A percentile compares a stretch with the other conserved stretches of the same genome.
These are phyloP conservation scores for Ostrea edulis DNA, from an alignment of 1,140 invertebrate genomes.

Conservation along the genomic window DNA sequence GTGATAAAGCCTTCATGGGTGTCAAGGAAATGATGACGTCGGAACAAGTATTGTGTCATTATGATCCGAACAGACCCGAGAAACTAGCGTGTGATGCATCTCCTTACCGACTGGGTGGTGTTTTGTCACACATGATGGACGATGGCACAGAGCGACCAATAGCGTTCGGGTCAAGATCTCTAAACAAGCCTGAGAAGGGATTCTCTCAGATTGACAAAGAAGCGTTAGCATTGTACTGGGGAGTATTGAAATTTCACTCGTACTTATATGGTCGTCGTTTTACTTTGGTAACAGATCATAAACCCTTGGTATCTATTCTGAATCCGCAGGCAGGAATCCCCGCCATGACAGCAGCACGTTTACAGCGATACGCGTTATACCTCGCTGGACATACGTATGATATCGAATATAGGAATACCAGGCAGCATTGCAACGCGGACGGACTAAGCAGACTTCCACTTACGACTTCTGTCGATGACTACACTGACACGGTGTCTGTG, in stretches of 20 bases:
- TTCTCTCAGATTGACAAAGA: slow-evolving; percentile 81
- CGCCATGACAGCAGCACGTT: too few species aligned
- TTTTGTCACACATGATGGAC: slow-evolving; percentile 78
- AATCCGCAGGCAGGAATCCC: too few species aligned
- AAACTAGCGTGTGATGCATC: slow-evolving; percentile 79
- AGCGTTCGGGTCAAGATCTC: slow-evolving; percentile 75
- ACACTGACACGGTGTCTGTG: too few species aligned
- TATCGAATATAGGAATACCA: slow-evolving; percentile 74
- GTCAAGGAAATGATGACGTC: too few species aligned
- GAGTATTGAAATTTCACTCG: slow-evolving; percentile 80
- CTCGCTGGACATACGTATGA: slow-evolving; percentile 71
- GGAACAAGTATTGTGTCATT: too few species aligned
- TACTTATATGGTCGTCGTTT: too few species aligned
- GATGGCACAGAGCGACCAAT: too few species aligned
- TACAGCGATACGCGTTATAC: slow-evolving; percentile 79
- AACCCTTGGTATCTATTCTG: too few species aligned
- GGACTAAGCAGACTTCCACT: too few species aligned
- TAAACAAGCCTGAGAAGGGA: slow-evolving; percentile 74
- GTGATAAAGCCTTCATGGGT: too few species aligned
- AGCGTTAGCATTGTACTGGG: slow-evolving; percentile 79
- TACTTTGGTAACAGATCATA: too few species aligned
- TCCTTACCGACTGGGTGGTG: slow-evolving; percentile 79
- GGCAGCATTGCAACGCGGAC: slow-evolving; percentile 63
- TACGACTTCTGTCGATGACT: too few species aligned
- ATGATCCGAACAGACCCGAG: neutral